phyloP scores from a whole-genome alignment of 2,797 vertebrate genomes.

The Propithecus perrieri region DNA sequence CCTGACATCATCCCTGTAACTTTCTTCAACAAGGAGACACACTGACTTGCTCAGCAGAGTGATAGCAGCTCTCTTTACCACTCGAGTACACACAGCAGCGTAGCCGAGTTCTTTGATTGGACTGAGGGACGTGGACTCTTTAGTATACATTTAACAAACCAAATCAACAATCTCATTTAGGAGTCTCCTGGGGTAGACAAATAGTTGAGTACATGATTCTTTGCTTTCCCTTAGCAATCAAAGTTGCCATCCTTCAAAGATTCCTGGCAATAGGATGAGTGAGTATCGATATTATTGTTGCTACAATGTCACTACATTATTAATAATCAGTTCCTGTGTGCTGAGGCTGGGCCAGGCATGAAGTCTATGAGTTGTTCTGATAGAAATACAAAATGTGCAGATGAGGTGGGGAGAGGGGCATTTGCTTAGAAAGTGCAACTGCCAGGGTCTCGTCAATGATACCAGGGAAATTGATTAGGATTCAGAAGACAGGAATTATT shows the following conservation, averaged over 20 bases:
- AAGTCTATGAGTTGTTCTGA: neutral
- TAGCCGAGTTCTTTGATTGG: neutral
- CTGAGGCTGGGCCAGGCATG: neutral
- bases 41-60: neutral
- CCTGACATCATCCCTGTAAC: neutral
- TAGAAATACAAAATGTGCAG: neutral
- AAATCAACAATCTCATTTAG: neutral
- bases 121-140: neutral
- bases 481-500: neutral
- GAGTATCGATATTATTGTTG: neutral
- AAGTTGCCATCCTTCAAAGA: neutral
- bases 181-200: neutral
- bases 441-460: neutral
- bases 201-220: neutral
- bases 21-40: neutral
- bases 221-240: conserved; percentile 14
- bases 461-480: neutral
- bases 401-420: neutral
- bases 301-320: neutral
- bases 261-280: neutral
- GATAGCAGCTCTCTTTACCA: neutral
- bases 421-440: neutral
- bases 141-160: neutral
- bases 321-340: neutral
- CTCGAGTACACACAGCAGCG: neutral